Conservation (phyloP, 53 echinoderm and acorn worm species). For the Zoroaster sp. region DNA sequence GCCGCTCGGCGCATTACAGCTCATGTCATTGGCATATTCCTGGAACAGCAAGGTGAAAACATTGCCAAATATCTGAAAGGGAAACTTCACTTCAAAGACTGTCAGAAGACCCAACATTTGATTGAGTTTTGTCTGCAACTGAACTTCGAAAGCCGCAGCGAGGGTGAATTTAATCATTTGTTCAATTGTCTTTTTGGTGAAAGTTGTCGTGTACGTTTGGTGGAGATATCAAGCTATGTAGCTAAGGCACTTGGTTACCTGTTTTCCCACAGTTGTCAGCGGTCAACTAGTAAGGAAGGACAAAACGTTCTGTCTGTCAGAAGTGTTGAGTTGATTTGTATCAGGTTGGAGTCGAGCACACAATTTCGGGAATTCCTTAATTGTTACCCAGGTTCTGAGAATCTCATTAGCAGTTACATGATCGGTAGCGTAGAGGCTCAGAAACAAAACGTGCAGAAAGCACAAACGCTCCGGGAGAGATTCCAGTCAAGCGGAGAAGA, state of each 20-base stretch:
- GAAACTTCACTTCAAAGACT: constrained; percentile 53
- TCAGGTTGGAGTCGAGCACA: constrained; percentile 62
- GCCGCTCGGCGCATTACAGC: constrained; percentile 48
- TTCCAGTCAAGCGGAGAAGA: background rate
- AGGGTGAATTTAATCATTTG: constrained; percentile 49
- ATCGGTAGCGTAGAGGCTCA: background rate
- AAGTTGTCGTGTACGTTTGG: constrained; percentile 39
- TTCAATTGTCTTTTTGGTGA: constrained; percentile 24
- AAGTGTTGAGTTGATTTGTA: constrained; percentile 36
- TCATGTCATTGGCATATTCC: constrained; percentile 25
- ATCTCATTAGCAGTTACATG: constrained; percentile 43
- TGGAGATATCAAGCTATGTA: constrained; percentile 57
- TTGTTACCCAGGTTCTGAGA: constrained; percentile 58
- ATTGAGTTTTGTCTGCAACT: constrained; percentile 69
- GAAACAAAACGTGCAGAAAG: background rate
- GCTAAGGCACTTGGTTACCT: constrained; percentile 64
- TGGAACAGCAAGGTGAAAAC: constrained; percentile 23
- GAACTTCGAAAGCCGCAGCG: constrained; percentile 58
- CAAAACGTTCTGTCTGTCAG: constrained; percentile 1
- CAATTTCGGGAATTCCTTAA: constrained; percentile 74
- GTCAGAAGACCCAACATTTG: constrained; percentile 43
- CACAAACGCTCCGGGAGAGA: background rate
- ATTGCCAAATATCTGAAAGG: constrained; percentile 48
- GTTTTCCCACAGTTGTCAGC: constrained; percentile 24
- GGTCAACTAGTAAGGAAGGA: background rate